These are phyloP conservation scores for Eupithecia dodoneata DNA, from an alignment of 2,888 invertebrate species.

Conservation along the genomic window DNA sequence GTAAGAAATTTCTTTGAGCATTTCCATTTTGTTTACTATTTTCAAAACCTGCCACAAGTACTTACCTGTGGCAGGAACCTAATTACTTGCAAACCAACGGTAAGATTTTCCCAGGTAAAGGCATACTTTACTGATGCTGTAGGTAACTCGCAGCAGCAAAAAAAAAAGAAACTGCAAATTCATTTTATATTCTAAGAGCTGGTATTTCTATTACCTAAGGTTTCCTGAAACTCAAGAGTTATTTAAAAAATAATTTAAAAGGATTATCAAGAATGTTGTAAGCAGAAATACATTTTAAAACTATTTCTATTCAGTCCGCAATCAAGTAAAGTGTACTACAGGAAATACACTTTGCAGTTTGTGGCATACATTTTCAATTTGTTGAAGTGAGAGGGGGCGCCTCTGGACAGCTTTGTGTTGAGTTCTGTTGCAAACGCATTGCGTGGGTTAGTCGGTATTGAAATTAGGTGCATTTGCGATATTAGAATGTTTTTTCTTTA, in stretches of 20 bases:
- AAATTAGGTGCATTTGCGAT: not conserved
- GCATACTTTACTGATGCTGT: not conserved
- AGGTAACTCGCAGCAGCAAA: not conserved
- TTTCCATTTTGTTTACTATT: too few relatives aligned
- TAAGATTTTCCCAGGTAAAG: not conserved
- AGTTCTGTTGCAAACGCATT: not conserved
- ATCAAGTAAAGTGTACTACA: constrained; percentile 22
- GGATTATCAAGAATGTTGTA: not conserved
- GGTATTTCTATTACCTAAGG: not conserved
- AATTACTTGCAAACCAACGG: not conserved
- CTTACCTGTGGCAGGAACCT: too few relatives aligned
- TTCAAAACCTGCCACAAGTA: too few relatives aligned
- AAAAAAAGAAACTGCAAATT: not conserved
- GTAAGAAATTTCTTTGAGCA: too few relatives aligned
- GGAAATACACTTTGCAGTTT: constrained; percentile 12
- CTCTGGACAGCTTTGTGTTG: constrained; percentile 5
- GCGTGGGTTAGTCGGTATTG: not conserved
- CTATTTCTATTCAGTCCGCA: constrained; percentile 24
- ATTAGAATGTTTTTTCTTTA: not conserved
- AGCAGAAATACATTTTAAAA: constrained; percentile 17
- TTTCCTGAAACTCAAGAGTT: not conserved
- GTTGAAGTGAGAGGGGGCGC: constrained; percentile 17
- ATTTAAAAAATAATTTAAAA: not conserved
- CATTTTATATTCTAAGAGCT: not conserved
- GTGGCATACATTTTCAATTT: constrained; percentile 18